phyloP scores from a whole-genome alignment of 2,888 invertebrate species.

The Dasypogon diadema region DNA sequence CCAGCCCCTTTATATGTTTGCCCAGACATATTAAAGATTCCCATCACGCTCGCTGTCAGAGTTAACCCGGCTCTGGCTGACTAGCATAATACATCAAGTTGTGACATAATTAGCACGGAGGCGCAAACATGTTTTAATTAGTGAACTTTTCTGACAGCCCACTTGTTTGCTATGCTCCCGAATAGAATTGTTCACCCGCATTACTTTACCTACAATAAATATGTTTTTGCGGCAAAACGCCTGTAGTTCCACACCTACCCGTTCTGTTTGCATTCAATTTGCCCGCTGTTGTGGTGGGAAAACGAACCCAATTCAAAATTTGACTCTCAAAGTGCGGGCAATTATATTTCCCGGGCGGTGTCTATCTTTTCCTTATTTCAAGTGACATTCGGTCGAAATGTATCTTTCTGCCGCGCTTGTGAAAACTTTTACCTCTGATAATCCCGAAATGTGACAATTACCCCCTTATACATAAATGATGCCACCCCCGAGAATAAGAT shows the following conservation, averaged over 20 bases:
- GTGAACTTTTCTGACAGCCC: slow-evolving; percentile 25
- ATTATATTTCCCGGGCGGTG: neutral
- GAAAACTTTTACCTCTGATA: slow-evolving; percentile 10
- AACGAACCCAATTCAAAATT: too few species aligned
- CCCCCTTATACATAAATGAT: slow-evolving; percentile 9
- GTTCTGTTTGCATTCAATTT: too few species aligned
- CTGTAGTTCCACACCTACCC: neutral
- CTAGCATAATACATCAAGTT: slow-evolving; percentile 16
- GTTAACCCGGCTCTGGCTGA: neutral
- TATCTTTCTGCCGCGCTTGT: slow-evolving; percentile 16
- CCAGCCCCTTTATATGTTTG: neutral
- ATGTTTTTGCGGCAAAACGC: neutral
- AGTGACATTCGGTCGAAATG: neutral
- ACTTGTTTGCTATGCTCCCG: slow-evolving; percentile 18
- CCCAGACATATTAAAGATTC: slow-evolving; percentile 9
- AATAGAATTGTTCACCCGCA: slow-evolving; percentile 9
- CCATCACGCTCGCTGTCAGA: slow-evolving; percentile 12
- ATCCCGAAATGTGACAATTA: slow-evolving; percentile 18
- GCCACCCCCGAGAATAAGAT: neutral
- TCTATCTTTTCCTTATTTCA: slow-evolving; percentile 1
- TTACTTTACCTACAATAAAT: neutral
- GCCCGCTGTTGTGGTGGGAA: too few species aligned
- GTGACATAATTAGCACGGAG: slow-evolving; percentile 34
- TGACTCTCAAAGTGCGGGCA: neutral
- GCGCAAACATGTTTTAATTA: slow-evolving; percentile 40